phyloP scores from a whole-genome alignment of 2,113 vertebrate genomes.

The Asarcornis scutulata region DNA sequence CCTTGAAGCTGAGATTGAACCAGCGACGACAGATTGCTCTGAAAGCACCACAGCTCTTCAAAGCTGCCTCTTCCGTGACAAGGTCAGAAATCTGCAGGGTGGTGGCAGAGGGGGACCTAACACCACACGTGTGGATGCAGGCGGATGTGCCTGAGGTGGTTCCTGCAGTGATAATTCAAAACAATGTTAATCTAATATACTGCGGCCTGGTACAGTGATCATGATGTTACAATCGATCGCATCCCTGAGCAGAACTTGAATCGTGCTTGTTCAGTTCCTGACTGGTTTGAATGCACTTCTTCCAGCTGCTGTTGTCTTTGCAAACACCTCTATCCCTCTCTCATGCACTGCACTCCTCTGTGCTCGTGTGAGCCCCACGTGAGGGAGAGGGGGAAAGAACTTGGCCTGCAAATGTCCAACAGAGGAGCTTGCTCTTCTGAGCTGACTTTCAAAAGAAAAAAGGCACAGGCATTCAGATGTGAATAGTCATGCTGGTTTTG shows the following conservation, averaged over 20 bases:
- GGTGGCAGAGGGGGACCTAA: background rate
- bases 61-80: accelerated
- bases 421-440: background rate
- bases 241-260: background rate
- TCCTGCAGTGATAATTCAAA: slow-evolving; percentile 14
- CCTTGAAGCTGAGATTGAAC: background rate
- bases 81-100: background rate
- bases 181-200: background rate
- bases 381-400: background rate
- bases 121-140: accelerated
- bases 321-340: background rate
- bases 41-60: background rate
- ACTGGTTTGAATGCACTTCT: background rate
- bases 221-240: background rate
- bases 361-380: accelerated
- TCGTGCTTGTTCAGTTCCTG: background rate
- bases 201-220: background rate
- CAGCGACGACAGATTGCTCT: background rate
- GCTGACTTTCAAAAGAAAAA: background rate
- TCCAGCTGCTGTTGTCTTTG: background rate
- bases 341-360: background rate
- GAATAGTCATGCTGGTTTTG: background rate
- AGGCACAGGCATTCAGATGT: background rate
- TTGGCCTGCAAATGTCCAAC: background rate
- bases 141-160: background rate